Conservation (phyloP, 2,797 vertebrate species). For the Spondyliosoma cantharus region DNA sequence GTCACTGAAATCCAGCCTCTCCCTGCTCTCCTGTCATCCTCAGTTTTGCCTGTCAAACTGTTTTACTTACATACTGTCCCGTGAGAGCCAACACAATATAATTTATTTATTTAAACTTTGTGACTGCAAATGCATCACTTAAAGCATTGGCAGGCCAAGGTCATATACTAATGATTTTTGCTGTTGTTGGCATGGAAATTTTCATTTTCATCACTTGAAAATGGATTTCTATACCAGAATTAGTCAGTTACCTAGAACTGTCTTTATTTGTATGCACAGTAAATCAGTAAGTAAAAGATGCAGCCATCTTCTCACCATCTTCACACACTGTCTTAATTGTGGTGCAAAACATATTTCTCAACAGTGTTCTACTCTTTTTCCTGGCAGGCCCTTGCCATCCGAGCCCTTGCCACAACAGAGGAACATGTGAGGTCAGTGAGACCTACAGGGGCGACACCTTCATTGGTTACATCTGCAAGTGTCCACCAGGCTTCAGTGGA, state of each 20-base stretch:
- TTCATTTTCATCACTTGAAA: constrained; percentile 20
- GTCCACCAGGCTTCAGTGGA: constrained; percentile 93
- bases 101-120: constrained; percentile 39
- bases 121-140: neutral
- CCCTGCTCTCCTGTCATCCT: constrained; percentile 39
- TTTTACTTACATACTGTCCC: constrained; percentile 28
- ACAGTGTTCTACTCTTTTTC: constrained; percentile 22
- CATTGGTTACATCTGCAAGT: constrained; percentile 97
- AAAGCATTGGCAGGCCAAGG: neutral
- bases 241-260: constrained; percentile 17
- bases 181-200: neutral
- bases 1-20: constrained; percentile 35
- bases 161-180: constrained; percentile 2
- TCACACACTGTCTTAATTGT: neutral
- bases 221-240: neutral
- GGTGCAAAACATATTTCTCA: neutral
- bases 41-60: constrained; percentile 45
- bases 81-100: constrained; percentile 1
- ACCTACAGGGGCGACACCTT: constrained; percentile 97
- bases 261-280: constrained; percentile 24
- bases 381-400: constrained; percentile 92
- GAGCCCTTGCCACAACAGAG: constrained; percentile 98
- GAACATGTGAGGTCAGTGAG: constrained; percentile 95
- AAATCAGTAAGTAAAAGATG: constrained; percentile 13
- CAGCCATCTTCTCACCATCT: neutral